Conservation (phyloP, 1,140 invertebrate genomes). For the Drosophila takahashii region DNA sequence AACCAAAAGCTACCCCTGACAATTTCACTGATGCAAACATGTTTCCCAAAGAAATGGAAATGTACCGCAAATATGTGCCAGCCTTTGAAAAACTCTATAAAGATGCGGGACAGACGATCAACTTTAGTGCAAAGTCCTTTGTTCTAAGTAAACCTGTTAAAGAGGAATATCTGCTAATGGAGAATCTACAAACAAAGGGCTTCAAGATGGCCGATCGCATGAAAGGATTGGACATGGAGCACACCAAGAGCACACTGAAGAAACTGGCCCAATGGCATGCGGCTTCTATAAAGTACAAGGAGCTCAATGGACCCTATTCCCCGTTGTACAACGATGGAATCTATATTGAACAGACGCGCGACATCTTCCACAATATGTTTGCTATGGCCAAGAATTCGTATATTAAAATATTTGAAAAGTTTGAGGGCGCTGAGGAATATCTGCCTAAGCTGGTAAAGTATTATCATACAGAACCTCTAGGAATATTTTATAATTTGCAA, state of each 20-base stretch:
- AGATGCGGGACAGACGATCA: slow-evolving; percentile 27
- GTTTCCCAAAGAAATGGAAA: slow-evolving; percentile 49
- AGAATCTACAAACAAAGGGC: slow-evolving; percentile 27
- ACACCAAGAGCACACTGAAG: slow-evolving; percentile 85
- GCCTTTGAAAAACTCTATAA: slow-evolving; percentile 45
- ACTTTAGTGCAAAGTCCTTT: slow-evolving; percentile 44
- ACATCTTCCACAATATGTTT: slow-evolving; percentile 25
- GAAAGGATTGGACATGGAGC: slow-evolving; percentile 85
- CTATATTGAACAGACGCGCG: slow-evolving; percentile 26
- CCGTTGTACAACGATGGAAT: slow-evolving; percentile 24
- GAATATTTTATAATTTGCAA: not conserved
- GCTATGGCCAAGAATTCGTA: slow-evolving; percentile 5
- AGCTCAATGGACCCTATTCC: slow-evolving; percentile 50
- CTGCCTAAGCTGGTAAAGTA: slow-evolving; percentile 37
- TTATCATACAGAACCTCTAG: not conserved
- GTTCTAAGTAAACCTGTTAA: slow-evolving; percentile 18
- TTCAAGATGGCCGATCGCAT: slow-evolving; percentile 52
- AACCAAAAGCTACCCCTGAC: not conserved
- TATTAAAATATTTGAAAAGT: slow-evolving; percentile 23
- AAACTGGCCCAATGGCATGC: slow-evolving; percentile 87
- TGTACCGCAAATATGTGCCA: slow-evolving; percentile 41
- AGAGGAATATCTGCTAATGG: slow-evolving; percentile 45
- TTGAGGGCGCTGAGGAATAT: slow-evolving; percentile 30
- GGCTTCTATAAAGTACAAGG: slow-evolving; percentile 79
- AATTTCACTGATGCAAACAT: slow-evolving; percentile 31